These are phyloP conservation scores for Pollenia amentaria DNA, from an alignment of 2,888 invertebrate species.

Conservation along the genomic window DNA sequence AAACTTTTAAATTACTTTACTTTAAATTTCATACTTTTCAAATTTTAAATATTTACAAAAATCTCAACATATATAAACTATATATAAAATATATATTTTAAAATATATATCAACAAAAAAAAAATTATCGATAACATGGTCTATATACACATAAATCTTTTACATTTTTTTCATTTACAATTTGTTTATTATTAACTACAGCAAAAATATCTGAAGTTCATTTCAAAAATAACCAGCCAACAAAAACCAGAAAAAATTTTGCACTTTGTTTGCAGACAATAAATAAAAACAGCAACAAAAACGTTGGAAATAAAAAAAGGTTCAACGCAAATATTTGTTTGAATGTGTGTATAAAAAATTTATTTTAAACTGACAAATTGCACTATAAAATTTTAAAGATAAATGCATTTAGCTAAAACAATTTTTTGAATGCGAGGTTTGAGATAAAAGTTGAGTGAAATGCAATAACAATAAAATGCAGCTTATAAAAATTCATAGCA, in stretches of 20 bases:
- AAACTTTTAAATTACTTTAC: too few relatives aligned
- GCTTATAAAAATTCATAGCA: too few relatives aligned
- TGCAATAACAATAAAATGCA: too few relatives aligned
- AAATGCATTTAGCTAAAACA: too few relatives aligned
- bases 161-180: neutral
- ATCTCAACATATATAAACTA: neutral
- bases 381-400: neutral
- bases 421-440: too few relatives aligned
- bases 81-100: neutral
- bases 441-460: too few relatives aligned
- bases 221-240: slow-evolving; percentile 25
- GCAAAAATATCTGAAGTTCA: slow-evolving; percentile 43
- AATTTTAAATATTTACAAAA: too few relatives aligned
- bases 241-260: slow-evolving; percentile 14
- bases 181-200: slow-evolving; percentile 37
- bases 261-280: slow-evolving; percentile 16
- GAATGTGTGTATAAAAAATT: neutral
- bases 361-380: slow-evolving; percentile 5
- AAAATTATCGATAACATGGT: neutral
- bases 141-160: neutral
- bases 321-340: neutral
- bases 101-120: too few relatives aligned
- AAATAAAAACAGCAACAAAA: neutral
- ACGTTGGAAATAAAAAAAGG: neutral
- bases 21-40: too few relatives aligned